Base-by-base conservation (phyloP, 2,888 invertebrate genomes). In the Lumbricus terrestris region DNA sequence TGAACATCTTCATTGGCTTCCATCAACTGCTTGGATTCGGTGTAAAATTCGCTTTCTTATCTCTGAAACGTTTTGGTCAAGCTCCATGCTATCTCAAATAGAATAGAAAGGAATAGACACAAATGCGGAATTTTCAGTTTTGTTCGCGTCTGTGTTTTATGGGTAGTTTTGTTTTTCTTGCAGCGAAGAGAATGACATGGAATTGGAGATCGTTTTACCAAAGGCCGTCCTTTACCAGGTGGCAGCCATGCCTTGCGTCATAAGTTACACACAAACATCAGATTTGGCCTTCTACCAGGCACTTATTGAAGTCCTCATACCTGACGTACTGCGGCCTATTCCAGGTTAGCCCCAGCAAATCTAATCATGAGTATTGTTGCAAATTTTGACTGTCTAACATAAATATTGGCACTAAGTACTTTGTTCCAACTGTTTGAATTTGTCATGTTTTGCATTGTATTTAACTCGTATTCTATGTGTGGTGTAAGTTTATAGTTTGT, bases 241-340 rank as follows among this genome's bases (percentile, higher is more conserved):
- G 40, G 54, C 90, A 8, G 89, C 89, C 35, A 82, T 90, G 90
- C 38, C 82, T 38, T 42, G 82, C 35, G 90, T 90, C 38, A 89
- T 89, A 37, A 82, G 85, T 29, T 90, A 90, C 89, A 90, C 90
- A 35, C 33, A 42, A 38, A 88, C 42, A 69, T 89, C 89, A 15
- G 90, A 90, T 42, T 89, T 42, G 54, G 69, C 88, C n/a, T 90
- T 90, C 90, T 90, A 90, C 89, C 90, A 90, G 89, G 42, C 47
- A 34, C 89, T 90, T 35, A 82, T 90, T 37, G 90, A 89, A 83
- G 82, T 89, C 33, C 89, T 90, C 85, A 89, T 90, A 37, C 90
- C 90, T 23, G 90, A 90, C 16, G 89, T 90, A 34, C 89, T 90
- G 35, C 89, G 89, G 40, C 90, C 90, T 34, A 89, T 90, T 82